Evolutionary conservation across 2,113 vertebrate species (phyloP).

Genomic region (Campylomormyrus numenius): DNA sequence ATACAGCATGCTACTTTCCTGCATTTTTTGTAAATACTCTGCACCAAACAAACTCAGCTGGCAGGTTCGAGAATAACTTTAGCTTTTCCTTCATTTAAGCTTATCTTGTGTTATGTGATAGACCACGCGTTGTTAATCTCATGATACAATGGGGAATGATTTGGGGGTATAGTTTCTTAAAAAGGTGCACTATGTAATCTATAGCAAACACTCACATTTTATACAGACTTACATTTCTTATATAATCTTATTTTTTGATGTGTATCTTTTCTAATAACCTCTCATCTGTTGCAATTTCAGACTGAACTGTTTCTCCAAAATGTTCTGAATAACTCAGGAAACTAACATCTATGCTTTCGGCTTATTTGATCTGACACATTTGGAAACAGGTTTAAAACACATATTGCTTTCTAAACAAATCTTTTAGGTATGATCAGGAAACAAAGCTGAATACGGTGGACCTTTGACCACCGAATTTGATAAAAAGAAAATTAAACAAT

Average conservation of each 20-base stretch:
- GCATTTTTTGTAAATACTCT: neutral
- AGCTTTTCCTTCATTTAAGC: neutral
- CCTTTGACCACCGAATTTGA: neutral
- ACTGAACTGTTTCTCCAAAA: neutral
- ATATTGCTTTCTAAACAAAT: neutral
- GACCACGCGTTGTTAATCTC: neutral
- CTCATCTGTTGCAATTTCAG: neutral
- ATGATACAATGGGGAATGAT: neutral
- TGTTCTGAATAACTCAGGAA: neutral
- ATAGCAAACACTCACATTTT: neutral
- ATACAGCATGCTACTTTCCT: neutral
- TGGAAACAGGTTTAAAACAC: neutral
- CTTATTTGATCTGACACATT: neutral
- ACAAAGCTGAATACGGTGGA: neutral
- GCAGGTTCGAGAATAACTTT: neutral
- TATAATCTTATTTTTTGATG: neutral
- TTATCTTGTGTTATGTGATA: neutral
- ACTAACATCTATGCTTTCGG: neutral
- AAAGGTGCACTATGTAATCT: neutral
- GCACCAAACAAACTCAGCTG: neutral
- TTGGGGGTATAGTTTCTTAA: neutral
- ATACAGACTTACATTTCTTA: neutral
- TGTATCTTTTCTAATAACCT: neutral
- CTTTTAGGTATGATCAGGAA: neutral
- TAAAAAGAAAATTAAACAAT: neutral